Conservation (phyloP, 2,113 vertebrate species). For the Grammomys dolichurus region DNA sequence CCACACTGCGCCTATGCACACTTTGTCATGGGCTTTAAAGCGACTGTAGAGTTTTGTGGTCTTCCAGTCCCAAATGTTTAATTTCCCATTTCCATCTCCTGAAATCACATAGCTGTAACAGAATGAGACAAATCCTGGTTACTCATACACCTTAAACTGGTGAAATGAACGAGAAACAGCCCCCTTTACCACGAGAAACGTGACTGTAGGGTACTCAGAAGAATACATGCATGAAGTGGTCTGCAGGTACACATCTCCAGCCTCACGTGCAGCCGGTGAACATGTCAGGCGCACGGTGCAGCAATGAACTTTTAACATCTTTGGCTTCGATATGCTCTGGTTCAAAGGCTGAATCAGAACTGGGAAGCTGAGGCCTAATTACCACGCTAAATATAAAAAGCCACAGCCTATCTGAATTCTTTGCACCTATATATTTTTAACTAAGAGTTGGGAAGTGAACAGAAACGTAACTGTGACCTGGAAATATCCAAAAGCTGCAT, state of each 20-base stretch:
- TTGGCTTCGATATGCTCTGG: background rate
- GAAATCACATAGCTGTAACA: constrained; percentile 96
- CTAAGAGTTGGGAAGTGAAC: background rate
- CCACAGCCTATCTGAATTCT: constrained; percentile 16
- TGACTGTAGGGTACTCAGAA: background rate
- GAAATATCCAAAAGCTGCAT: background rate
- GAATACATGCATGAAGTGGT: background rate
- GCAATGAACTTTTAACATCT: background rate
- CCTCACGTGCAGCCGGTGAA: background rate
- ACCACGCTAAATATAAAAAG: background rate
- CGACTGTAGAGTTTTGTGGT: constrained; percentile 99
- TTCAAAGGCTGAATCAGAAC: background rate
- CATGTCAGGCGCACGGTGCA: background rate
- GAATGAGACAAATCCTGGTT: constrained; percentile 52
- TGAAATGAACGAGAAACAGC: background rate
- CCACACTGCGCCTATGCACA: constrained; percentile 98
- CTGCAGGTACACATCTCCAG: background rate
- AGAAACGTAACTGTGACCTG: background rate
- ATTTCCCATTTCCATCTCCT: constrained; percentile 99
- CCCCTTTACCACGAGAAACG: constrained; percentile 1
- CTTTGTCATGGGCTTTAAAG: constrained; percentile 98
- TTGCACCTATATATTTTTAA: constrained; percentile 10
- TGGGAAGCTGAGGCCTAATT: constrained; percentile 5
- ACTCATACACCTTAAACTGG: constrained; percentile 7
- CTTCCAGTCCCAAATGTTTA: constrained; percentile 99